These are phyloP conservation scores for Auanema sp. DNA, from an alignment of 2,888 invertebrate genomes.

Conservation along the genomic window DNA sequence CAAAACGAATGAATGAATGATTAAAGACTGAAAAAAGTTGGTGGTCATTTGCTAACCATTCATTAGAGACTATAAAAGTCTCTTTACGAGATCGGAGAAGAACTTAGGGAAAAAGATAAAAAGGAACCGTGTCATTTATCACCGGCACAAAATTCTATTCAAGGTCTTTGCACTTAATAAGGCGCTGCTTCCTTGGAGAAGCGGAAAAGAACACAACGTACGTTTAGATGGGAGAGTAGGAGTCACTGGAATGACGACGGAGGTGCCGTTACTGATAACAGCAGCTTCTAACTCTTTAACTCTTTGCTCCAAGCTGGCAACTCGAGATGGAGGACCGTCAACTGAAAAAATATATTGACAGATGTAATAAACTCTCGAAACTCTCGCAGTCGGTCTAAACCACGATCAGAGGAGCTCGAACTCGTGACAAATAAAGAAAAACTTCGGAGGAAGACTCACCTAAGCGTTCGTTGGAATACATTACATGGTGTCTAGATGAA, in stretches of 20 bases:
- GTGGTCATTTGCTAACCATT: conserved; percentile 1
- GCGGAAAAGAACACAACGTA: background rate
- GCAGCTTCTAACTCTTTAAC: background rate
- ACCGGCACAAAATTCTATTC: background rate
- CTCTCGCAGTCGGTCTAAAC: background rate
- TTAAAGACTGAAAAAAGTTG: background rate
- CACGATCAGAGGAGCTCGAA: background rate
- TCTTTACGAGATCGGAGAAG: conserved; percentile 3
- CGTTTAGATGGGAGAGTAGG: conserved; percentile 1
- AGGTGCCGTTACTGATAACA: background rate
- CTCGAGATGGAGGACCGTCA: conserved; percentile 16
- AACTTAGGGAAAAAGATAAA: background rate
- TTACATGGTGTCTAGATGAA: background rate
- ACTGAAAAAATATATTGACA: conserved; percentile 9
- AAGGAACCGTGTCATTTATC: background rate
- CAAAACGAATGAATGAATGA: background rate
- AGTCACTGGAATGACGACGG: background rate
- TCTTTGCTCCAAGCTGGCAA: conserved; percentile 15
- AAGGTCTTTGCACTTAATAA: background rate
- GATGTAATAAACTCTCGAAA: background rate
- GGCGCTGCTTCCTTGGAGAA: no score
- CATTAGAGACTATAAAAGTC: background rate
- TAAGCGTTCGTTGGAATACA: conserved; percentile 16
- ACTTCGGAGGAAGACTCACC: no score
- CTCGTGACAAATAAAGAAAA: background rate